Evolutionary conservation across 1,140 invertebrate species (phyloP).

Genomic region (Nephotettix cincticeps): DNA sequence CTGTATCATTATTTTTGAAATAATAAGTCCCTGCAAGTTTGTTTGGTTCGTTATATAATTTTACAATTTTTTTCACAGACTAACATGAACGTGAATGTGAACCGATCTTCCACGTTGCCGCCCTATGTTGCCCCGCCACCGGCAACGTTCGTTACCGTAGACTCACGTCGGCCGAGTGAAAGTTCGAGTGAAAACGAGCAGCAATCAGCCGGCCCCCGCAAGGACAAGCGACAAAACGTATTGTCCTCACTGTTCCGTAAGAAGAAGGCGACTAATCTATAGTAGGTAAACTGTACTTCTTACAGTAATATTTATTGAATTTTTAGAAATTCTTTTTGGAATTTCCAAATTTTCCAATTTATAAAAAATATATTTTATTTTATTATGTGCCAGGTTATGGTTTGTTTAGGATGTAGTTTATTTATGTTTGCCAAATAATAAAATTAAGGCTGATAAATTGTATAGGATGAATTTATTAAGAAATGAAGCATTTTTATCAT

Average conservation of each 20-base stretch:
- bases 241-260: constrained; percentile 40
- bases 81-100: constrained; percentile 1
- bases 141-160: background rate
- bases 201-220: constrained; percentile 32
- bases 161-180: constrained; percentile 39
- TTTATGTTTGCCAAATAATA: constrained; percentile 10
- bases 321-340: no score
- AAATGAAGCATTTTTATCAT: no score
- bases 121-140: constrained; percentile 32
- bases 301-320: no score
- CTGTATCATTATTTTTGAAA: no score
- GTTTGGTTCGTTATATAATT: no score
- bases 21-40: no score
- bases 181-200: constrained; percentile 44
- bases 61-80: no score
- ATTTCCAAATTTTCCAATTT: background rate
- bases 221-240: constrained; percentile 41
- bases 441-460: constrained; percentile 10
- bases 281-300: background rate
- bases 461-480: no score
- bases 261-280: constrained; percentile 39
- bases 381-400: background rate
- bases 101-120: constrained; percentile 37
- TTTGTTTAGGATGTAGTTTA: background rate
- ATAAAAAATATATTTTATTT: background rate